Base-by-base conservation (phyloP, 2,797 vertebrate species). In the Triplophysa bombifrons region DNA sequence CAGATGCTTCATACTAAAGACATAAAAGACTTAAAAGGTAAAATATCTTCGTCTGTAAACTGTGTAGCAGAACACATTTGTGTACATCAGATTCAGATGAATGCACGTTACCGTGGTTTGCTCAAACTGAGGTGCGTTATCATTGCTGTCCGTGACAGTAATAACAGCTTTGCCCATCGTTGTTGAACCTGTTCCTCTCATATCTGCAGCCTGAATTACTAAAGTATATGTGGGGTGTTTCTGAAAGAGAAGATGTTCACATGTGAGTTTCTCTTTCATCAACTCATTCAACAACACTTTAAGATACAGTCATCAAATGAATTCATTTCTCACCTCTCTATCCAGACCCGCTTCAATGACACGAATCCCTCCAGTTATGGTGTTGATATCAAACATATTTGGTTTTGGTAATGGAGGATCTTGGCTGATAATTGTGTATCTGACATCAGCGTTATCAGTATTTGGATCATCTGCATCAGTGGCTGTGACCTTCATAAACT, bases 401-500 rank as follows among this genome's bases (percentile, higher is more conserved):
- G 75, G 16, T 0, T 8, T 0, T 0, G 90, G 88, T 8, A 11
- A 0, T 17, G 0, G 0, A 0, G 96, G 96, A 0, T 90, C 87
- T 85, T 96, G 95, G 0, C 34, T 83, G 1, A 90, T 0, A 76
- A 98, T 93, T 50, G 69, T 75, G 82, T 97, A 98, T 5, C 72
- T 85, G 0, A 98, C 1, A 4, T 93, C 89, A 0, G 94, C 91
- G 0, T 96, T 96, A 67, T 82, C 51, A 13, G 51, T 91, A 0
- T 79, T 4, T 0, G 83, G 81, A 0, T 95, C 87, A 0, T 98
- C 97, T 0, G 71, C 66, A 5, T 98, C 97, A 0, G 85, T 96
- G 56, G 97, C 97, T 0, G n/a, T 78, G 48, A 97, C 91, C 5
- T 82, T 85, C 87, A 96, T 92, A 79, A 98, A 87, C 0, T 94